Conservation (phyloP, 1,140 invertebrate species). For the Drosophila dunni region DNA sequence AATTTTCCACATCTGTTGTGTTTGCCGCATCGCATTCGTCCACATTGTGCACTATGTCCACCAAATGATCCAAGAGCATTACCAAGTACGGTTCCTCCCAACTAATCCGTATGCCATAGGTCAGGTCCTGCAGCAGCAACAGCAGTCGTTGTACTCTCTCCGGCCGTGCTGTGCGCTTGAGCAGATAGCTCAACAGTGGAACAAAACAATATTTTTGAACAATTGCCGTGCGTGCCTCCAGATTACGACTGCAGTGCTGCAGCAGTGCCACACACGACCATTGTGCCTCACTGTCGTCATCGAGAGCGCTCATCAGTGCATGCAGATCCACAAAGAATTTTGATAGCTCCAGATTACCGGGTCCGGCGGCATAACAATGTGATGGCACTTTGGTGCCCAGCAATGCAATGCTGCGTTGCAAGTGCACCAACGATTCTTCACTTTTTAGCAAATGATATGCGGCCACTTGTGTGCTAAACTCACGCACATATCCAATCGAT, state of each 20-base stretch:
- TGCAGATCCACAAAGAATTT: conserved; percentile 79
- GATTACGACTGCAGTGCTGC: conserved; percentile 85
- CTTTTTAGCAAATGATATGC: conserved; percentile 57
- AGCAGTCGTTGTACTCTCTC: conserved; percentile 85
- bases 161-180: conserved; percentile 64
- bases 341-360: conserved; percentile 62
- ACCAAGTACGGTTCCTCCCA: conserved; percentile 87
- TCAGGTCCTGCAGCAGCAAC: conserved; percentile 86
- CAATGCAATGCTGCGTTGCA: conserved; percentile 72
- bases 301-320: conserved; percentile 76
- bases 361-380: conserved; percentile 55
- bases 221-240: conserved; percentile 84
- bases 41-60: conserved; percentile 75
- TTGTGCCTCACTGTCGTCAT: conserved; percentile 67
- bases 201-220: conserved; percentile 86
- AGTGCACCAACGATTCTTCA: conserved; percentile 65
- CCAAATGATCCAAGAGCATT: conserved; percentile 85
- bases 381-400: conserved; percentile 71
- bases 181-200: conserved; percentile 85
- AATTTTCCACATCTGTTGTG: conserved; percentile 59
- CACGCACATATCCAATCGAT: conserved; percentile 70
- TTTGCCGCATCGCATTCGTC: conserved; percentile 23
- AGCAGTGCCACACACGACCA: conserved; percentile 86
- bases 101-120: conserved; percentile 86
- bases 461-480: conserved; percentile 68